A percentile compares a stretch with the other conserved stretches of the same genome.
These are phyloP conservation scores for Cherax quadricarinatus DNA, from an alignment of 1,140 invertebrate genomes.

Conservation along the genomic window DNA sequence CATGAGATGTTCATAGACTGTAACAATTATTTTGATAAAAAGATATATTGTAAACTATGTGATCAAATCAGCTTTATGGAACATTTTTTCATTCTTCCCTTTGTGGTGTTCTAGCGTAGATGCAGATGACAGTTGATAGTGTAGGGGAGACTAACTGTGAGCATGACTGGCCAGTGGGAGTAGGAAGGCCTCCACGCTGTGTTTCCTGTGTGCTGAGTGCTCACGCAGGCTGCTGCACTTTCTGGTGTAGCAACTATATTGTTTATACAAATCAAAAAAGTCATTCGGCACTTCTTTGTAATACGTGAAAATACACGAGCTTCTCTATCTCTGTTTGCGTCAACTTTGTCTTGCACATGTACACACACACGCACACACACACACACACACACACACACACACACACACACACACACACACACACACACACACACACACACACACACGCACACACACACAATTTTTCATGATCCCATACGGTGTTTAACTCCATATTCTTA, in stretches of 20 bases:
- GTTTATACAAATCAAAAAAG: conserved; percentile 27
- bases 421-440: conserved; percentile 17
- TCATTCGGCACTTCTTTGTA: neutral
- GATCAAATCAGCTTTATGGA: conserved; percentile 35
- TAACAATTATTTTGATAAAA: conserved; percentile 69
- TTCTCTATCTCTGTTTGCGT: neutral
- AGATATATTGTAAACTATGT: conserved; percentile 48
- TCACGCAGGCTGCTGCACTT: too few species aligned
- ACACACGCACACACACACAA: too few species aligned
- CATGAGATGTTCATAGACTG: conserved; percentile 55
- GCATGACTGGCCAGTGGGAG: neutral
- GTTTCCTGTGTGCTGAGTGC: too few species aligned
- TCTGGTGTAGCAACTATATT: neutral
- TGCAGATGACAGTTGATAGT: neutral
- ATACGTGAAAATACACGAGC: neutral
- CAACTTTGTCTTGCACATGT: neutral
- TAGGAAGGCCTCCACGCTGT: neutral
- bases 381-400: conserved; percentile 12
- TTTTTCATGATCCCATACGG: neutral
- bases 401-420: conserved; percentile 15
- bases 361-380: conserved; percentile 1
- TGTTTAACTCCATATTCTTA: too few species aligned
- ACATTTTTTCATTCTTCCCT: neutral
- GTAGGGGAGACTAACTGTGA: neutral
- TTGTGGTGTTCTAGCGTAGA: neutral